Evolutionary conservation across 2,113 vertebrate species (phyloP), one percentile per base, ranked within the genome.

Genomic region (Pongo pygmaeus): DNA sequence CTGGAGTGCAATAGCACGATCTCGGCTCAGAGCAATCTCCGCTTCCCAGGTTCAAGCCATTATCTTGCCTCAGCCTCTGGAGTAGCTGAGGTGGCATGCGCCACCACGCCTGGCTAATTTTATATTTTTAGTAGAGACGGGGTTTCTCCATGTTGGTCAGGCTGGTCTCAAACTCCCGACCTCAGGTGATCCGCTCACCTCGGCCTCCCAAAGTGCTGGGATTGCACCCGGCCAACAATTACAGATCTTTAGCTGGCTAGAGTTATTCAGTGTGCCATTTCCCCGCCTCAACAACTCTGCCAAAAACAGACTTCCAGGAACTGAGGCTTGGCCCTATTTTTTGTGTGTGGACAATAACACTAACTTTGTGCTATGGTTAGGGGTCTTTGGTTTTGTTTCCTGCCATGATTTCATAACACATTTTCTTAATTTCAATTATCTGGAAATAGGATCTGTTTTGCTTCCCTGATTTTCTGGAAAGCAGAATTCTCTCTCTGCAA

Each of bases 401-500:
- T 94, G 43, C 30, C 30, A 48, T 32, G 40, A 13, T 88, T 89
- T 84, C 23, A 46, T 59, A 77, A 48, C 23, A 10, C 8, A 78
- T 92, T 94, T 92, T 84, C 78, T 38, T 84, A 84, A 87, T 80
- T 91, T 94, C 30, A 89, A 13, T 52, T 89, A 79, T 92, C 30
- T 84, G 55, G 40, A 94, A 84, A 70, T 25, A 83, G 6, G 35
- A 20, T 70, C 20, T 77, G 25, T 84, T 72, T 72, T 84, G 18
- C 27, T 88, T 46, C 18, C 10, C 7, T 32, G 20, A 46, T 59
- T 52, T 88, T 83, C 59, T n/a, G 23, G 32, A 48, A 88, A 78
- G 46, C 14, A 94, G 35, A 38, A 70, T 83, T 78, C 48, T 78
- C 32, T 92, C 43, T 89, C 48, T 79, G 78, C 4, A 23, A 77